These are phyloP conservation scores for Drosophila rellima DNA, from an alignment of 2,888 invertebrate genomes.

Conservation along the genomic window DNA sequence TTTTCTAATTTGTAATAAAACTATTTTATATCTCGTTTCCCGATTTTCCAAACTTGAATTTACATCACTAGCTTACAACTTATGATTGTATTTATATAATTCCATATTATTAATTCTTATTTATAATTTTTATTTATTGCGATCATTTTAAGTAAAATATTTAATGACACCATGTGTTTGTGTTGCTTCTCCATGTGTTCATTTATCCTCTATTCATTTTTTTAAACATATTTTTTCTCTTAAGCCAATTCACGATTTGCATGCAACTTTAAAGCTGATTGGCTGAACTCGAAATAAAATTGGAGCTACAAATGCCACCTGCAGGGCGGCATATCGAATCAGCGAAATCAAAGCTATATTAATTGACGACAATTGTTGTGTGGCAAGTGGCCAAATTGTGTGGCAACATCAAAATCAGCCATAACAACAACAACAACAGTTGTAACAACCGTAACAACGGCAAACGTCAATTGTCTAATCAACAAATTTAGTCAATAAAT, in stretches of 20 bases:
- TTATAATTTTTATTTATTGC: not conserved
- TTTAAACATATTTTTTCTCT: not conserved
- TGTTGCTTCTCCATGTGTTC: not conserved
- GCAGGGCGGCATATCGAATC: slow-evolving; percentile 78
- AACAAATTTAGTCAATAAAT: slow-evolving; percentile 85
- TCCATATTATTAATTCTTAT: not conserved
- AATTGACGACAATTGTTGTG: slow-evolving; percentile 80
- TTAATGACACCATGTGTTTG: too few species aligned
- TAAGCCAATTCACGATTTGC: slow-evolving; percentile 16
- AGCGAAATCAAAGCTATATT: slow-evolving; percentile 76
- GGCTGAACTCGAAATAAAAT: slow-evolving; percentile 20
- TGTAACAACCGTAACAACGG: slow-evolving; percentile 49
- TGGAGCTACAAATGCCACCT: slow-evolving; percentile 66
- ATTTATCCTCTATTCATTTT: slow-evolving; percentile 1
- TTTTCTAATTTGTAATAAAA: too few species aligned
- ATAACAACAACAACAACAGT: slow-evolving; percentile 24
- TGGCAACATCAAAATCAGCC: slow-evolving; percentile 68
- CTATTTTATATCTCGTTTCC: too few species aligned
- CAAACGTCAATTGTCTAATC: slow-evolving; percentile 83
- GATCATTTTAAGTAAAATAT: too few species aligned
- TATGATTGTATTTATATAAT: not conserved
- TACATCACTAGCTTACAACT: not conserved
- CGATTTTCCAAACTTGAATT: too few species aligned
- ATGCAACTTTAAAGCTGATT: slow-evolving; percentile 10
- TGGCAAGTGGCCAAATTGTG: slow-evolving; percentile 75